phyloP scores from a whole-genome alignment of 1,140 invertebrate species.

The Lordiphosa mommai region DNA sequence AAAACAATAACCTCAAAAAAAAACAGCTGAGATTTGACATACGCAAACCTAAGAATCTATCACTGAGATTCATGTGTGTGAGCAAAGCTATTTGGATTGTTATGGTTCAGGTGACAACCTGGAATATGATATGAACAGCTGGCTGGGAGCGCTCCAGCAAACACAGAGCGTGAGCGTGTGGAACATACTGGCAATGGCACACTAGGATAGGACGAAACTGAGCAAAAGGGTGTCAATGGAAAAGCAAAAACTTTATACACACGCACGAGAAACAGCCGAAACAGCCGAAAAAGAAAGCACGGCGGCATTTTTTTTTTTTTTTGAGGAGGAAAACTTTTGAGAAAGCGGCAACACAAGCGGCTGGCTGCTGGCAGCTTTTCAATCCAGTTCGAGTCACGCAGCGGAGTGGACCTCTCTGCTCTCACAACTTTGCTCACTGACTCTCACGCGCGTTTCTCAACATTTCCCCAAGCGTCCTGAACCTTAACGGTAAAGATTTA shows the following conservation, averaged over 20 bases:
- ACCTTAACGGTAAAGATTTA: conserved; percentile 30
- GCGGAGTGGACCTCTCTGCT: conserved; percentile 52
- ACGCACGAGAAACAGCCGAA: conserved; percentile 34
- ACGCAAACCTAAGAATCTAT: neutral
- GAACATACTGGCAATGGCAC: conserved; percentile 14
- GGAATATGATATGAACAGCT: conserved; percentile 40
- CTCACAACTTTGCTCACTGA: neutral
- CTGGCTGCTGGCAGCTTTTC: conserved; percentile 46
- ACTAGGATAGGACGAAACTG: conserved; percentile 14
- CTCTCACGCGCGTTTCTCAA: conserved; percentile 10
- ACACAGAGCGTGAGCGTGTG: conserved; percentile 8
- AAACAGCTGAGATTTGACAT: conserved; percentile 12
- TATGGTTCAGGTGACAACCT: neutral
- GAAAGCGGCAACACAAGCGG: conserved; percentile 12
- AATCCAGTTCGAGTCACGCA: conserved; percentile 71
- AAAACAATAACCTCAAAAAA: neutral
- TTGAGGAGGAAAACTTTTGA: conserved; percentile 3
- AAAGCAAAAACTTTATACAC: conserved; percentile 59
- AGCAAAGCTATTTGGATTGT: conserved; percentile 1
- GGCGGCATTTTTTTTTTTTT: conserved; percentile 13
- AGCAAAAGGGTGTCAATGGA: conserved; percentile 73
- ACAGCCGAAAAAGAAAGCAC: conserved; percentile 1
- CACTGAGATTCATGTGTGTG: conserved; percentile 1
- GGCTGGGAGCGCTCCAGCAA: conserved; percentile 17
- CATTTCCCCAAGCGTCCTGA: conserved; percentile 21